Evolutionary conservation across 2,888 invertebrate species (phyloP).

Genomic region (Beris morrisii): DNA sequence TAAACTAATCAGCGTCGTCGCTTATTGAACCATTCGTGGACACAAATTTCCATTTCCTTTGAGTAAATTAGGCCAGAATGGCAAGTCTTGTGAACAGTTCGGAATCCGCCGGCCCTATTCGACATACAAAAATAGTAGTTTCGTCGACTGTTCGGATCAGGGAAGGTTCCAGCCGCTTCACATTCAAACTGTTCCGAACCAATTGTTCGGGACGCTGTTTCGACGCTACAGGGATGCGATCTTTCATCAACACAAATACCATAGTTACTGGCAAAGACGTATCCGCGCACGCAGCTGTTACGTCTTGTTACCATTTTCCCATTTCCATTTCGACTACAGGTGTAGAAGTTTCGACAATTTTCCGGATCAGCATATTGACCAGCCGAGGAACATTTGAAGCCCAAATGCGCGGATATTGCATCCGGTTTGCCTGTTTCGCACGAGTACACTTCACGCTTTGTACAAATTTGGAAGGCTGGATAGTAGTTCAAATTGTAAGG

Average conservation of each 20-base stretch:
- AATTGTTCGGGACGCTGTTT: background rate
- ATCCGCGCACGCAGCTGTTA: slow-evolving; percentile 16
- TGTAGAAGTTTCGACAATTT: slow-evolving; percentile 13
- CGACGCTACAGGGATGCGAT: slow-evolving; percentile 15
- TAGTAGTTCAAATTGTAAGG: slow-evolving; percentile 24
- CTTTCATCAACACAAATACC: slow-evolving; percentile 22
- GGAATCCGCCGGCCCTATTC: slow-evolving; percentile 8
- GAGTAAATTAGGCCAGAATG: slow-evolving; percentile 22
- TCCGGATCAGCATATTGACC: slow-evolving; percentile 8
- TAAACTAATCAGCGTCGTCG: too few species aligned
- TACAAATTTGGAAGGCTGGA: slow-evolving; percentile 18
- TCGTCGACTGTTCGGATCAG: slow-evolving; percentile 17
- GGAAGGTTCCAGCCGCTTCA: slow-evolving; percentile 7
- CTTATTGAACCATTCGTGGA: slow-evolving; percentile 17
- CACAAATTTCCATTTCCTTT: slow-evolving; percentile 28
- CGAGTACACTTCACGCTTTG: slow-evolving; percentile 17
- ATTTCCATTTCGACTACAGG: slow-evolving; percentile 1
- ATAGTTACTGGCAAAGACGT: slow-evolving; percentile 18
- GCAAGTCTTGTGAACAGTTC: slow-evolving; percentile 7
- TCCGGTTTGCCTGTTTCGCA: background rate
- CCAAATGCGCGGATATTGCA: background rate
- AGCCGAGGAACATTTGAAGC: slow-evolving; percentile 10
- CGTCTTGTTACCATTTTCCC: background rate
- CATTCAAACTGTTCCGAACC: slow-evolving; percentile 1
- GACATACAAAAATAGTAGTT: slow-evolving; percentile 18